These are phyloP conservation scores for Apis cerana DNA, from an alignment of 1,140 invertebrate genomes.

Conservation along the genomic window DNA sequence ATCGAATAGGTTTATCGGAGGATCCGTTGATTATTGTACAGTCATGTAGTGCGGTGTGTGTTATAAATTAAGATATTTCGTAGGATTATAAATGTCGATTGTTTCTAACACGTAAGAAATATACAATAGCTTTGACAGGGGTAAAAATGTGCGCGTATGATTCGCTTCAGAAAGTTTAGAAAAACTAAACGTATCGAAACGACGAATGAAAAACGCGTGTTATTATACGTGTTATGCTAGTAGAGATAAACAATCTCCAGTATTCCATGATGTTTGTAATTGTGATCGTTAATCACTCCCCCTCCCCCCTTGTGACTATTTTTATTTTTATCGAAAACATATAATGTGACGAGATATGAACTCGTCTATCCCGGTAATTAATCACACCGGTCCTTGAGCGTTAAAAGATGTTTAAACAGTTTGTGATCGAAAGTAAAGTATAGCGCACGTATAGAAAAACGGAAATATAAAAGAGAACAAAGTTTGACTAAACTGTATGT, in stretches of 20 bases:
- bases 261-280: constrained; percentile 68
- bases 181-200: not conserved
- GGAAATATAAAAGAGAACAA: not conserved
- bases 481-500: not conserved
- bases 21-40: constrained; percentile 54
- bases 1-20: constrained; percentile 28
- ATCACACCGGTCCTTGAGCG: not conserved
- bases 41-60: constrained; percentile 57
- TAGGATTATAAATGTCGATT: constrained; percentile 59
- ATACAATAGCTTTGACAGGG: constrained; percentile 35
- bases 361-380: not conserved
- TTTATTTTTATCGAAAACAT: constrained; percentile 34
- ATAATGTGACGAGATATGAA: not conserved
- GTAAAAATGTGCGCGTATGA: constrained; percentile 2
- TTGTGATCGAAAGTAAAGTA: constrained; percentile 63
- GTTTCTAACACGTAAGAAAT: constrained; percentile 48
- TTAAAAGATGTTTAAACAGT: constrained; percentile 25
- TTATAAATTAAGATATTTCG: constrained; percentile 59
- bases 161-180: not conserved
- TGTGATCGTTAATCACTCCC: constrained; percentile 62
- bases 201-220: constrained; percentile 10
- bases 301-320: constrained; percentile 8
- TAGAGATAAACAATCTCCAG: constrained; percentile 62
- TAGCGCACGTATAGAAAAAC: constrained; percentile 38
- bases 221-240: constrained; percentile 29